These are phyloP conservation scores for Gymnoscopelus braueri DNA, from an alignment of 2,797 vertebrate species.

Conservation along the genomic window DNA sequence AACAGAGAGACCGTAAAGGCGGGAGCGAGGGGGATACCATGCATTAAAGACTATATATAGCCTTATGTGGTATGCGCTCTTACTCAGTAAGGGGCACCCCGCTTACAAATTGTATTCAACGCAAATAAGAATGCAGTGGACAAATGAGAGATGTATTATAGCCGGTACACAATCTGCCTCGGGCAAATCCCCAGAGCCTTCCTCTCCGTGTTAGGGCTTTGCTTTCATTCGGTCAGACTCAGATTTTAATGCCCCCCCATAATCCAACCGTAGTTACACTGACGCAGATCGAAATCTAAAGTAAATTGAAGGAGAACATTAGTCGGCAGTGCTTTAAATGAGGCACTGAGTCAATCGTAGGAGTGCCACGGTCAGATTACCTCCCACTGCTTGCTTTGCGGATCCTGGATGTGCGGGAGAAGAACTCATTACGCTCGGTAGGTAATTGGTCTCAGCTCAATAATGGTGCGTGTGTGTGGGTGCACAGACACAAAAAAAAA, in stretches of 20 bases:
- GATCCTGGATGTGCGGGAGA: conserved; percentile 64
- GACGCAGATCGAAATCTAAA: conserved; percentile 62
- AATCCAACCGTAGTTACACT: conserved; percentile 45
- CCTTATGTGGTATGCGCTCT: no score
- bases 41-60: no score
- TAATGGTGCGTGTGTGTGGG: conserved; percentile 58
- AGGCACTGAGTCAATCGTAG: conserved; percentile 56
- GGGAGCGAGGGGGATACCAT: no score
- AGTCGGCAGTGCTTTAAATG: conserved; percentile 60
- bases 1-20: no score
- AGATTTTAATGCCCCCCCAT: conserved; percentile 11
- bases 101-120: no score
- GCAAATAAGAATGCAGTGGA: conserved; percentile 8
- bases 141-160: conserved; percentile 47
- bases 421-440: conserved; percentile 72
- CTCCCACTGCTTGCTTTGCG: conserved; percentile 62
- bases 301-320: conserved; percentile 63
- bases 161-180: conserved; percentile 27
- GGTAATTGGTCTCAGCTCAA: conserved; percentile 73
- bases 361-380: conserved; percentile 68
- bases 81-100: no score
- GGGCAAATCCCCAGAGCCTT: conserved; percentile 11
- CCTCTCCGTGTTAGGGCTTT: conserved; percentile 25
- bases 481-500: conserved; percentile 25
- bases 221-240: conserved; percentile 35